A percentile compares a stretch with the other conserved stretches of the same genome.
These are phyloP conservation scores for Meloidogyne chitwoodi DNA, from an alignment of 1,140 invertebrate species.

Conservation along the genomic window DNA sequence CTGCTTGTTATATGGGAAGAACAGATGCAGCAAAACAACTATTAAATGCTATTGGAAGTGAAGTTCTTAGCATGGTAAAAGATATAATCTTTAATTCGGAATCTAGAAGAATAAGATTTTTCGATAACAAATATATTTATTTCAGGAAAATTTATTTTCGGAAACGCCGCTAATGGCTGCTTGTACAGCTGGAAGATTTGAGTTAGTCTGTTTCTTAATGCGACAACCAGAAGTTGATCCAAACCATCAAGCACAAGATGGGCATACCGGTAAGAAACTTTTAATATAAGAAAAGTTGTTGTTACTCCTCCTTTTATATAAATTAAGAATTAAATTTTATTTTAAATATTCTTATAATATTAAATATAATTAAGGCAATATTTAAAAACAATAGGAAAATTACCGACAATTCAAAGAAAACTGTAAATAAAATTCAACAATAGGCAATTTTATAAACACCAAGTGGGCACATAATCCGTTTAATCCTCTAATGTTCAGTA, in stretches of 20 bases:
- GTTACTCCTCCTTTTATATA: background rate
- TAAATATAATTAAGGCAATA: background rate
- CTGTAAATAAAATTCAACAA: background rate
- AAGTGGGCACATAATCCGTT: background rate
- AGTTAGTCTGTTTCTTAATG: slow-evolving; percentile 63
- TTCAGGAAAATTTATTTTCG: slow-evolving; percentile 63
- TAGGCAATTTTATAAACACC: background rate
- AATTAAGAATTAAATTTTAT: background rate
- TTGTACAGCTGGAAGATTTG: slow-evolving; percentile 63
- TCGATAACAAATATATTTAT: background rate
- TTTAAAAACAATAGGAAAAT: background rate
- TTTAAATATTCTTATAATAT: background rate
- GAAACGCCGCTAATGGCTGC: slow-evolving; percentile 64
- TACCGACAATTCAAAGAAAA: background rate
- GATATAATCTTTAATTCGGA: background rate
- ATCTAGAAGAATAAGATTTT: background rate
- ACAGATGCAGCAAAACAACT: slow-evolving; percentile 63
- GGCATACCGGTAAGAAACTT: slow-evolving; percentile 60
- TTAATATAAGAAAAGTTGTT: background rate
- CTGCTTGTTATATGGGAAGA: slow-evolving; percentile 63
- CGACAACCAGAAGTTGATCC: slow-evolving; percentile 62
- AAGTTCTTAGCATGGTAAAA: slow-evolving; percentile 56
- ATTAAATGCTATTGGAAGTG: slow-evolving; percentile 58
- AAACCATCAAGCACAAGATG: slow-evolving; percentile 64
- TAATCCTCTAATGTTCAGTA: background rate